Conservation (phyloP, 2,888 invertebrate species). For the Allacma fusca region DNA sequence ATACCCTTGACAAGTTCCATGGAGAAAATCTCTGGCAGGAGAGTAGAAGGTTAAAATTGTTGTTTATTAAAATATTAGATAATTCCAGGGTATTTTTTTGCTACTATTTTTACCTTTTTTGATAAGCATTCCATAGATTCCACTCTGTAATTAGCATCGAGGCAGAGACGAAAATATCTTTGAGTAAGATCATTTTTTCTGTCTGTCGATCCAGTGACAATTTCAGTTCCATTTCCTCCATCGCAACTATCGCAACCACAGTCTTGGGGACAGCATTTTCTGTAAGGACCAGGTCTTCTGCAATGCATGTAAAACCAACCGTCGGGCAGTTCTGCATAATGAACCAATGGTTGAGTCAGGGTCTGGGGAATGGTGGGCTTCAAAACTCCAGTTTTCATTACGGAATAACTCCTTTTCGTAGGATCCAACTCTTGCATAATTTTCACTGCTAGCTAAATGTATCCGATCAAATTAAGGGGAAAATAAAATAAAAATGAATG, state of each 20-base stretch:
- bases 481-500: background rate
- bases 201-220: slow-evolving; percentile 54
- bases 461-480: background rate
- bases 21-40: slow-evolving; percentile 68
- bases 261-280: slow-evolving; percentile 34
- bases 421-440: slow-evolving; percentile 33
- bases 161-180: slow-evolving; percentile 53
- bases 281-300: slow-evolving; percentile 67
- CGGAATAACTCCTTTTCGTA: background rate
- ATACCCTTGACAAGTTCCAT: slow-evolving; percentile 71
- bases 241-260: slow-evolving; percentile 16
- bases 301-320: slow-evolving; percentile 71
- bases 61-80: too few species aligned
- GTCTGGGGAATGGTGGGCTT: slow-evolving; percentile 21
- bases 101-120: slow-evolving; percentile 52
- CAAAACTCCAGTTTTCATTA: background rate
- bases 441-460: slow-evolving; percentile 31
- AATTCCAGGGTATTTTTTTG: too few species aligned
- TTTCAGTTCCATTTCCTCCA: slow-evolving; percentile 52
- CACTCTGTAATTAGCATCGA: slow-evolving; percentile 49
- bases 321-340: slow-evolving; percentile 70
- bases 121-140: slow-evolving; percentile 66
- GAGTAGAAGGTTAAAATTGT: slow-evolving; percentile 44
- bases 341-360: slow-evolving; percentile 32
- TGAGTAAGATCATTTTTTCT: slow-evolving; percentile 47